Evolutionary conservation across 2,113 vertebrate genomes (phyloP), one percentile per base, ranked within the genome.

Genomic region (Zapus hudsonius): DNA sequence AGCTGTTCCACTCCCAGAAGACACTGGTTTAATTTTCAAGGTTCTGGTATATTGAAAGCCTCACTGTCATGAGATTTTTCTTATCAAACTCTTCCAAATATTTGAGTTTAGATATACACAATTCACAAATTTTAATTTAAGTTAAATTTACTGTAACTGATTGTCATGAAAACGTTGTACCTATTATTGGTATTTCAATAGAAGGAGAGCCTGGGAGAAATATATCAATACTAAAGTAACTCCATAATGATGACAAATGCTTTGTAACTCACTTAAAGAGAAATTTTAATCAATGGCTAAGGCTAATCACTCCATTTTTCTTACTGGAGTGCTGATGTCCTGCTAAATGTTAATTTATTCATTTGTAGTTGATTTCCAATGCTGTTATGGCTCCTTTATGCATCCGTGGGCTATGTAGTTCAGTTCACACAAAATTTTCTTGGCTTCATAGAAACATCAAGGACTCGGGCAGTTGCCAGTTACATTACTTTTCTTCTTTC

Each of bases 21-120:
- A 5, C 52, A 66, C 61, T 75, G 66, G 76, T 88, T 84, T 84
- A 84, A 38, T 80, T 91, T 91, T 66, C 69, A 52, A 66, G 55
- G 10, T 82, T 89, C 19, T 23, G 15, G 4, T 61, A 72, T 3
- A 52, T 76, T 75, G 22, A 74, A 79, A 61, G 0, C 31, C 31
- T 57, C 20, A 61, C 5, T 44, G 23, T 66, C 19, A 73, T 73
- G 44, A 7, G 19, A n/a, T n/a, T 74, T 74, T 52, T 31, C 12
- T 19, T 23, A 47, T 44, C 29, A 40, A 29, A 83, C 8, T 23
- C 31, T 81, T 42, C 75, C 36, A 52, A 47, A 47, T 1, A 76
- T 36, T 66, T 66, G 23, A 78, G n/a, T 76, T 31, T 91, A 11
- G 15, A 79, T 82, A 64, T 52, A 4, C 20, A 47, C 44, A 75